Conservation (phyloP, 2,113 vertebrate species). For the Varanus komodoensis region DNA sequence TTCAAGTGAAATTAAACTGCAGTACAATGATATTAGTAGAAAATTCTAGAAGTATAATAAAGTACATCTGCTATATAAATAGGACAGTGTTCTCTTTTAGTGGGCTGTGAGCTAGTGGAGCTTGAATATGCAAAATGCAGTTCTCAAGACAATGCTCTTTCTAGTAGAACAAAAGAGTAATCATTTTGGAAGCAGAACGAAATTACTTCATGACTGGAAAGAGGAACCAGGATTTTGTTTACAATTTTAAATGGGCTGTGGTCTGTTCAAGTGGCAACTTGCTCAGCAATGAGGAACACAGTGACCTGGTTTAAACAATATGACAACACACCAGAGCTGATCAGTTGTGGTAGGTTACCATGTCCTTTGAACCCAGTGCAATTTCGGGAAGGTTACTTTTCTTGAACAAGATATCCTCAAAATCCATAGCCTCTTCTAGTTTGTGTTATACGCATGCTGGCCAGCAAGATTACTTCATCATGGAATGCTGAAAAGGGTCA, state of each 20-base stretch:
- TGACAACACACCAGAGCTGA: too few relatives aligned
- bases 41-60: background rate
- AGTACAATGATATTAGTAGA: background rate
- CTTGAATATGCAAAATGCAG: background rate
- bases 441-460: too few relatives aligned
- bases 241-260: background rate
- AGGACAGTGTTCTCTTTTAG: background rate
- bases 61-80: background rate
- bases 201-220: conserved; percentile 14
- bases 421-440: too few relatives aligned
- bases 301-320: too few relatives aligned
- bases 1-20: background rate
- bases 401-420: too few relatives aligned
- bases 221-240: conserved; percentile 1
- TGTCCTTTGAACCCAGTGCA: too few relatives aligned
- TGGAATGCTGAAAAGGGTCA: too few relatives aligned
- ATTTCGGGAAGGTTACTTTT: too few relatives aligned
- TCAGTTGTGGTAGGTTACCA: too few relatives aligned
- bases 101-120: background rate
- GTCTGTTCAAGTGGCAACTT: background rate
- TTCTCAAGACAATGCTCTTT: background rate
- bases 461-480: too few relatives aligned
- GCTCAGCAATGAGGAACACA: background rate
- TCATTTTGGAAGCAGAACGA: background rate
- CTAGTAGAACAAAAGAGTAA: background rate